phyloP scores from a whole-genome alignment of 2,797 vertebrate genomes.

The Pseudomugil gertrudae region DNA sequence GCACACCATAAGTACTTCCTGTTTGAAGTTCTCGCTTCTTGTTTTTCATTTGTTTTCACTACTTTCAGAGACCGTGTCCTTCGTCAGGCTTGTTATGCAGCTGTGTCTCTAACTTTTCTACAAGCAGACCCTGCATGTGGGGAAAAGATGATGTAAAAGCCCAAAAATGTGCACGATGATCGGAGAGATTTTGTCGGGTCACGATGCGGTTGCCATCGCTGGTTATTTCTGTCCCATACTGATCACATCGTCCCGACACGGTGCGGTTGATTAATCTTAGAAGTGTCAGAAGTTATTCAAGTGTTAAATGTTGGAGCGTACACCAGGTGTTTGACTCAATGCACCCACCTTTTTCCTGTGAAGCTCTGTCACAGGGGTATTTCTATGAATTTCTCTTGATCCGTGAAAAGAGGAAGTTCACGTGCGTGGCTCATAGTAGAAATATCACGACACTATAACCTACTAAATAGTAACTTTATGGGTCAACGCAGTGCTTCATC shows the following conservation, averaged over 20 bases:
- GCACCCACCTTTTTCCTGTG: constrained; percentile 64
- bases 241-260: constrained; percentile 25
- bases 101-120: constrained; percentile 45
- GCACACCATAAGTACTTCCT: constrained; percentile 86
- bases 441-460: constrained; percentile 37
- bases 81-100: constrained; percentile 70
- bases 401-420: constrained; percentile 80
- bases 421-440: constrained; percentile 9
- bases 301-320: constrained; percentile 25
- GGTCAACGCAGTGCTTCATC: constrained; percentile 34
- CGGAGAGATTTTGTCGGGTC: constrained; percentile 49
- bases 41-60: constrained; percentile 74
- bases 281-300: constrained; percentile 33
- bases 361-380: constrained; percentile 57
- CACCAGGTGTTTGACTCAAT: constrained; percentile 65
- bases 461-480: constrained; percentile 23
- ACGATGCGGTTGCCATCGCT: constrained; percentile 40
- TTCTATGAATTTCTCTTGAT: constrained; percentile 79
- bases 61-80: constrained; percentile 77
- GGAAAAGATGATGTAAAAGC: neutral
- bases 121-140: constrained; percentile 5
- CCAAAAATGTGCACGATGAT: constrained; percentile 32
- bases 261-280: constrained; percentile 34
- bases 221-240: constrained; percentile 32
- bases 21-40: constrained; percentile 87